These are phyloP conservation scores for Deroplatys truncata DNA, from an alignment of 2,888 invertebrate genomes.

Conservation along the genomic window DNA sequence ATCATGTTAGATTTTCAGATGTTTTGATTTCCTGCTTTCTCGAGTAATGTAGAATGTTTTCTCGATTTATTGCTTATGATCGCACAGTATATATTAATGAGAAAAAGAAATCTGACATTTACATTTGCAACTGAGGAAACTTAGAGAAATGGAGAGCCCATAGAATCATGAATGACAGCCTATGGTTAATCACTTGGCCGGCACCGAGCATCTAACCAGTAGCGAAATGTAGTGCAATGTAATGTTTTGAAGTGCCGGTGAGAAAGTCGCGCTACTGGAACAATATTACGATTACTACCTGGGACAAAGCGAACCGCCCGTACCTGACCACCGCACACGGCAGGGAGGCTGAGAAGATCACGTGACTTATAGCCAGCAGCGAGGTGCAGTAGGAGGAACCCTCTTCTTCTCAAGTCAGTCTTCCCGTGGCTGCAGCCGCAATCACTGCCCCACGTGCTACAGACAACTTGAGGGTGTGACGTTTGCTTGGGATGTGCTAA, in stretches of 20 bases:
- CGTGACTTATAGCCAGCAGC: conserved; percentile 8
- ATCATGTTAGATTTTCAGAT: no score
- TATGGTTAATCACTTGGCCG: no score
- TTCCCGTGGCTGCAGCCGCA: background rate
- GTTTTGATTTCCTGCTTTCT: no score
- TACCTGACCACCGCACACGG: background rate
- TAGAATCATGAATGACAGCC: no score
- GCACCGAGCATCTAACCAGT: no score
- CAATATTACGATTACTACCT: background rate
- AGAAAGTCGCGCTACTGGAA: background rate
- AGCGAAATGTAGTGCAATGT: background rate
- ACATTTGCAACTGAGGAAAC: no score
- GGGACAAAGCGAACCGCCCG: background rate
- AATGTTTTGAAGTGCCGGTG: background rate
- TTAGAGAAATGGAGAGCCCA: no score
- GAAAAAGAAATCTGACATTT: no score
- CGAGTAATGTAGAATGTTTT: no score
- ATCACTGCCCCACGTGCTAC: background rate
- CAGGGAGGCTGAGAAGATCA: background rate
- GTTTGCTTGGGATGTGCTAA: background rate
- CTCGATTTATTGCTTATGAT: no score
- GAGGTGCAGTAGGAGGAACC: background rate
- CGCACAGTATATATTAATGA: no score
- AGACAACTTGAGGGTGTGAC: background rate
- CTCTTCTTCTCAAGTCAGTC: background rate